Evolutionary conservation across 2,113 vertebrate species (phyloP), one percentile per base, ranked within the genome.

Genomic region (Triplophysa tibetana): DNA sequence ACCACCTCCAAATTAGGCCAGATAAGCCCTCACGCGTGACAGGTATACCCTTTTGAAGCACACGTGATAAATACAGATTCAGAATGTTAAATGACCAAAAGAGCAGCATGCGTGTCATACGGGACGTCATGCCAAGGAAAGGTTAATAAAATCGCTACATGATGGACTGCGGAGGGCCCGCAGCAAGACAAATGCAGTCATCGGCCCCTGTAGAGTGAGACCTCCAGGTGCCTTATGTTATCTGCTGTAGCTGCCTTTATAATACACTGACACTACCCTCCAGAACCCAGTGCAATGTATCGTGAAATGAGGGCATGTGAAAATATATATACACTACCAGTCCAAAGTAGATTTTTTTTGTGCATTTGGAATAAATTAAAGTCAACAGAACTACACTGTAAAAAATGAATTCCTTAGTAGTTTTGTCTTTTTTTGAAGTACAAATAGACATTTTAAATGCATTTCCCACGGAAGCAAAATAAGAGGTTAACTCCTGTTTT

Each of bases 1-100:
- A 74, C 48, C 8, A 63, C 86, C 83, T 87, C 74, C 43, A 85
- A 86, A 88, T 90, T 88, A 33, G 17, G 4, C 72, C 54, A 86
- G 77, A 81, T 63, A 23, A 50, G 41, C 24, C 26, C 45, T n/a
- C 8, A 24, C n/a, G 14, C 29, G 14, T 23, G 56, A 62, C 54
- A 61, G 23, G 2, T 61, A 16, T 60, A 62, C 19, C 45, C 69
- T 65, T 65, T 80, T 58, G 17, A 78, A 54, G 48, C 21, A 24
- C 48, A 45, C 11, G 48, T 29, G 73, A 75, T 62, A 48, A 75
- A 76, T 76, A 64, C 16, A 1, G 8, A 76, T 76, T 52, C 50
- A 58, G 43, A 45, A 45, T 75, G 14, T 45, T 62, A 62, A 73
- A 73, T 14, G 50, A 58, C 21, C 70, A 41, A 17, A 41, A 73